phyloP scores from a whole-genome alignment of 92 coral and sea anemone species.

The Heliopora coerulea region DNA sequence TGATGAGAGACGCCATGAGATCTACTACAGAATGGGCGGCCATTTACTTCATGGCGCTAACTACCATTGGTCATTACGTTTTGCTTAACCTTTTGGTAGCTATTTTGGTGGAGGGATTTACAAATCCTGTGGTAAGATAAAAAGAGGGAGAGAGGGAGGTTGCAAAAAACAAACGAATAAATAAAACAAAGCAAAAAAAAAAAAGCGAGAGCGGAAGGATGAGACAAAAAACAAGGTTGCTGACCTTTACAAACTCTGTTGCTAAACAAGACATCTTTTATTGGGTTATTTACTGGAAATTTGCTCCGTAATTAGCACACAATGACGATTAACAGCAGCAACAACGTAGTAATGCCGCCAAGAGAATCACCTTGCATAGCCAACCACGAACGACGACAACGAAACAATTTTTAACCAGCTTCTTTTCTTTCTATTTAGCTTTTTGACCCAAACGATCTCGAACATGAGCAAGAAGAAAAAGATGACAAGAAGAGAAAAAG shows the following conservation, averaged over 20 bases:
- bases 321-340: too few relatives aligned
- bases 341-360: too few relatives aligned
- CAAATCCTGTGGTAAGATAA: constrained; percentile 75
- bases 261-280: too few relatives aligned
- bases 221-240: background rate
- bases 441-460: constrained; percentile 13
- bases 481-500: background rate
- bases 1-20: constrained; percentile 92
- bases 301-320: too few relatives aligned
- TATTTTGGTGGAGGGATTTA: constrained; percentile 93
- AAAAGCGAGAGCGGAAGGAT: background rate
- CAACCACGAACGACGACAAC: too few relatives aligned
- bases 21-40: constrained; percentile 90
- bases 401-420: too few relatives aligned
- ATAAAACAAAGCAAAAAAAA: background rate
- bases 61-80: constrained; percentile 88
- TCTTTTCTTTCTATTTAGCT: constrained; percentile 3
- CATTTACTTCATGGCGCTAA: constrained; percentile 78
- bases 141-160: background rate
- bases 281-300: too few relatives aligned
- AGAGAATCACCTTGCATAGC: too few relatives aligned
- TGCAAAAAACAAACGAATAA: background rate
- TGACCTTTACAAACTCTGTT: too few relatives aligned
- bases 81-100: constrained; percentile 91
- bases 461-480: background rate